Base-by-base conservation (phyloP, 2,113 vertebrate genomes). In the Procapra przewalskii region DNA sequence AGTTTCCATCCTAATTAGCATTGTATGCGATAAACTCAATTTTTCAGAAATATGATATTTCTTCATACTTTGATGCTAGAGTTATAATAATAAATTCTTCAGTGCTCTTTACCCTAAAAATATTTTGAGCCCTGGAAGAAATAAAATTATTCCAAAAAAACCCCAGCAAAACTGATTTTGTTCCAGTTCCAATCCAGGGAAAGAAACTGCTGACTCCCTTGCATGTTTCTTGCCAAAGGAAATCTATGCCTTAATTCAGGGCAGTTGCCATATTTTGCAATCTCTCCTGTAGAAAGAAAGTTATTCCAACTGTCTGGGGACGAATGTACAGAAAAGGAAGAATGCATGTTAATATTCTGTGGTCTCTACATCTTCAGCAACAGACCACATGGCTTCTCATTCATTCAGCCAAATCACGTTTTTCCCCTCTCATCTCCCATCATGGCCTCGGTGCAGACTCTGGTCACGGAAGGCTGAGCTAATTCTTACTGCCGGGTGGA, bases 311-410 rank as follows among this genome's bases (percentile, higher is more conserved):
- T 92, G 81, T 16, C 3, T 2, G 55, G 93, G 96, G 77, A 91
- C 59, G 91, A 80, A 93, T 75, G 95, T 60, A 7, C 23, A 79
- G 84, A 67, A 54, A 15, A 88, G 29, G 50, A 64, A 64, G 86
- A 96, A 97, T 50, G 23, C 77, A 19, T 55, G 80, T 88, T 91
- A 94, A 84, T 57, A 19, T 83, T 55, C 97, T 96, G 90, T 54
- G 84, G 23, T 19, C 25, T 16, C 29, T 85, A 12, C 33, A 81
- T 57, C 92, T 80, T 92, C 95, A 52, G 83, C 23, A 15, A 54
- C 43, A 19, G 31, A 50, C 43, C 96, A 57, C 45, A 29, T 23
- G 48, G 52, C 81, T 92, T 67, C 14, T 0, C 3, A 11, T 33
- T 19, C 81, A 5, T 64, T 92, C 16, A 7, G 52, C 71, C 79